Conservation (phyloP, 2,113 vertebrate genomes). For the Anser cygnoides region DNA sequence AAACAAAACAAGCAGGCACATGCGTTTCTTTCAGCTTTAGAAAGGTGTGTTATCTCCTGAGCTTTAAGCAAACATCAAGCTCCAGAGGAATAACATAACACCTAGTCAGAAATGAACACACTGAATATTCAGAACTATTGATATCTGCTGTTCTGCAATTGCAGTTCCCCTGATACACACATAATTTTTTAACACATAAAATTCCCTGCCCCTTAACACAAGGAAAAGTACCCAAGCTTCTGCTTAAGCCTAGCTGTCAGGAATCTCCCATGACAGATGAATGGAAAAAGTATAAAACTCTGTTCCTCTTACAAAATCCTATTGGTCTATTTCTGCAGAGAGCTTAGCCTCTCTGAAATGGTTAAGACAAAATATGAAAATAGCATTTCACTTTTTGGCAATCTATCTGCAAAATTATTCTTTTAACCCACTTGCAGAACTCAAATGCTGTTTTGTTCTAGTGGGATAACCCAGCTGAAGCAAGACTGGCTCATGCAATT, state of each 20-base stretch:
- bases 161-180: not conserved
- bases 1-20: not conserved
- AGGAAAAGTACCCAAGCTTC: slow-evolving; percentile 38
- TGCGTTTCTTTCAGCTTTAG: not conserved
- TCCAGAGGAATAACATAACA: not conserved
- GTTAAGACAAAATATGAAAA: slow-evolving; percentile 40
- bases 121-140: not conserved
- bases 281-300: not conserved
- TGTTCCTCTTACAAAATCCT: slow-evolving; percentile 10
- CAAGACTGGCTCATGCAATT: not conserved
- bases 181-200: slow-evolving; percentile 10
- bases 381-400: not conserved
- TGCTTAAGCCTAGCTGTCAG: slow-evolving; percentile 6
- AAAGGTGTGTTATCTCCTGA: not conserved
- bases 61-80: not conserved
- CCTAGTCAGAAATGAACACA: not conserved
- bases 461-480: not conserved
- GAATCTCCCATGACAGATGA: slow-evolving; percentile 1
- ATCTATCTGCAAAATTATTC: not conserved
- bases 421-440: not conserved
- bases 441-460: not conserved
- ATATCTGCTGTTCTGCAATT: slow-evolving; percentile 15
- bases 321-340: not conserved
- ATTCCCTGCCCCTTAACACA: slow-evolving; percentile 15
- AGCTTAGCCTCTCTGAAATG: not conserved